Conservation (phyloP, 2,113 vertebrate genomes). For the Lipotes vexillifer region DNA sequence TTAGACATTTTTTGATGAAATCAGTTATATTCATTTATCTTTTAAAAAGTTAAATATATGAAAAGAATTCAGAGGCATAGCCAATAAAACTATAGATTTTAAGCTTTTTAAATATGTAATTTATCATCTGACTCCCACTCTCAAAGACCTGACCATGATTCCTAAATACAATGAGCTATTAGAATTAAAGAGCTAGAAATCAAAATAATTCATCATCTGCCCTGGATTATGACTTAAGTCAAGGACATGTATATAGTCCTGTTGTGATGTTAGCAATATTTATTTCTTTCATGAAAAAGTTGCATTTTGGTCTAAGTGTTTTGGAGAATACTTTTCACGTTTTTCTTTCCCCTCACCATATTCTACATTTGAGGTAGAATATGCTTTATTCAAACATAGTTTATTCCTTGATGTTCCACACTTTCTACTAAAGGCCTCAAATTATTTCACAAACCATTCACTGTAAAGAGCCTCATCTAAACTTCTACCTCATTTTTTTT, state of each 20-base stretch:
- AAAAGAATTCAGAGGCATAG: neutral
- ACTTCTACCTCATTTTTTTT: neutral
- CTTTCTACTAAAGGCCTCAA: neutral
- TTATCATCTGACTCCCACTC: neutral
- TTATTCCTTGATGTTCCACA: neutral
- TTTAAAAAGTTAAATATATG: neutral
- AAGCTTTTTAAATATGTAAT: neutral
- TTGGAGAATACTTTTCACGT: neutral
- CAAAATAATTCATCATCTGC: neutral
- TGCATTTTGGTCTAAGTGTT: neutral
- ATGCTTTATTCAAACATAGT: neutral
- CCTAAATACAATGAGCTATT: neutral
- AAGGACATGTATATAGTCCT: neutral
- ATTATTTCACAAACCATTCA: neutral
- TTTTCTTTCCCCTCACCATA: neutral
- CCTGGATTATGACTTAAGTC: neutral
- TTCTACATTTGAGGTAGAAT: neutral
- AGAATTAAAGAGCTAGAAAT: neutral
- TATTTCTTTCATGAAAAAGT: neutral
- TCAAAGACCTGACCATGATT: neutral
- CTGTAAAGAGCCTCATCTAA: neutral
- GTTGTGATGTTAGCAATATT: neutral
- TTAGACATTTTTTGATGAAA: neutral
- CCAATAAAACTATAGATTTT: neutral
- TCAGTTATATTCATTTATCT: neutral